Base-by-base conservation (phyloP, 2,797 vertebrate species). In the Cirrhinus mrigala region DNA sequence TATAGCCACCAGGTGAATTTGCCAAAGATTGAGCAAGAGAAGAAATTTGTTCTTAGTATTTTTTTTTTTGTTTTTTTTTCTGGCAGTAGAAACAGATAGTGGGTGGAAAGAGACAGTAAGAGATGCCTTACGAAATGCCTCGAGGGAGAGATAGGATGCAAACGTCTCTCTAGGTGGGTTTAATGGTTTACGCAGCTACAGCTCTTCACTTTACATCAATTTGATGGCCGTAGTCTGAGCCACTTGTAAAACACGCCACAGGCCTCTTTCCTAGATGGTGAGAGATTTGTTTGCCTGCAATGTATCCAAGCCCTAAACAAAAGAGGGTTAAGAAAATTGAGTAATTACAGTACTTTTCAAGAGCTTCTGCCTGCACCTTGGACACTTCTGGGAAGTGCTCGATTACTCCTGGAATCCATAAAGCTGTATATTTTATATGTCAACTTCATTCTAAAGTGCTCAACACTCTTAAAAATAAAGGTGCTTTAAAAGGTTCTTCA, bases 121-220 rank as follows among this genome's bases (percentile, higher is more conserved):
- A 68, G 74, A 78, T n/a, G 44, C 9, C 9, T 46, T 11, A 46
- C 44, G 44, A 69, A 58, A 76, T 54, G 22, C 58, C 69, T 58
- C n/a, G 18, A 73, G 60, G 68, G 60, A 81, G 40, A 84, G 74
- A 75, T 75, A 37, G 89, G 88, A 89, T 90, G 89, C 91, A 90
- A 69, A 81, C n/a, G 7, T 56, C 92, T 94, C 91, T 90, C 90
- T 88, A 74, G 87, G 84, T 86, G 89, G 78, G 84, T 86, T 80
- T 82, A 87, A 75, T 82, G 87, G 90, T 92, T 91, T 91, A 92
- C 91, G 90, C 88, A 86, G 87, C 85, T 89, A 80, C 89, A 89
- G 87, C 91, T 90, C 92, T 94, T 92, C 90, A 92, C 81, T 88
- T 91, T 83, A 91, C 86, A 92, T 93, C 87, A 92, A 88, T 88